phyloP scores from a whole-genome alignment of 2,888 invertebrate genomes.

The Geotrupes spiniger region DNA sequence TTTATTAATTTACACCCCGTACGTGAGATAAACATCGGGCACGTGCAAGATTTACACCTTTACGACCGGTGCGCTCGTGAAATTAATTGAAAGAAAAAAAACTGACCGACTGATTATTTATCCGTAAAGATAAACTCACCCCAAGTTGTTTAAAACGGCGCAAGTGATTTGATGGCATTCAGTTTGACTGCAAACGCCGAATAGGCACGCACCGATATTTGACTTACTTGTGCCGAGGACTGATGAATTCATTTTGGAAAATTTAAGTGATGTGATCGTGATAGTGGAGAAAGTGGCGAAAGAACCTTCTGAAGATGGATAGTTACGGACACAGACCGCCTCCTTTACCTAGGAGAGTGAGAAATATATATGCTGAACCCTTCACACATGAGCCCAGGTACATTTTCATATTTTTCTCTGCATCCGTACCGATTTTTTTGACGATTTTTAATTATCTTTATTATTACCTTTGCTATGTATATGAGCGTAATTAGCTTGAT shows the following conservation, averaged over 20 bases:
- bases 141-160: neutral
- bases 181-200: neutral
- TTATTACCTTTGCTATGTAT: too few species aligned
- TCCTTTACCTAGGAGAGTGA: conserved; percentile 60
- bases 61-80: conserved; percentile 1
- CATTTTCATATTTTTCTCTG: conserved; percentile 18
- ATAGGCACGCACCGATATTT: neutral
- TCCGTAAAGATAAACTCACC: neutral
- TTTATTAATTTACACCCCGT: conserved; percentile 38
- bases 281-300: conserved; percentile 9
- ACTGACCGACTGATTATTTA: neutral
- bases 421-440: too few species aligned
- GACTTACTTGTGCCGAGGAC: neutral
- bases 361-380: conserved; percentile 66
- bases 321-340: conserved; percentile 64
- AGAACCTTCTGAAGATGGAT: conserved; percentile 52
- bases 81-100: conserved; percentile 11
- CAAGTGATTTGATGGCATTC: neutral
- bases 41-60: conserved; percentile 16
- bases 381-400: conserved; percentile 58
- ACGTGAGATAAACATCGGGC: conserved; percentile 37
- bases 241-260: neutral
- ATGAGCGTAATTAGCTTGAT: too few species aligned
- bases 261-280: conserved; percentile 37
- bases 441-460: too few species aligned